Evolutionary conservation across 2,113 vertebrate species (phyloP), one percentile per base, ranked within the genome.

Genomic region (Cettia cetti): DNA sequence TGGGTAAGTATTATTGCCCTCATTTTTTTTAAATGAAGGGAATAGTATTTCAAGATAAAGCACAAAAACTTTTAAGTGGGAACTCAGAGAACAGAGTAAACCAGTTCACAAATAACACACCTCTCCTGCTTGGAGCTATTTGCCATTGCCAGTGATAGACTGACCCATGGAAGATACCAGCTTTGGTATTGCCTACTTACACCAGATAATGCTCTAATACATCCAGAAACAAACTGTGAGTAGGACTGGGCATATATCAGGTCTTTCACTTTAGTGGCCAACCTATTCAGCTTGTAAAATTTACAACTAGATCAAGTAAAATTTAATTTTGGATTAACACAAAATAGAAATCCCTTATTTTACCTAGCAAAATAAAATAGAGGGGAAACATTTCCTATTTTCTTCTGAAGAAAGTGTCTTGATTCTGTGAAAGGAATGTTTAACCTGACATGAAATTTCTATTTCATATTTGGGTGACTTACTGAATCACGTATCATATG

Each of bases 1-100:
- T 28, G 49, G 80, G 92, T 93, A 96, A 96, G 95, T 96, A 89
- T 83, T 90, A 52, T 64, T 94, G 80, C 40, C 85, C 57, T 88
- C 26, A 26, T 87, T 78, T 94, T 60, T 77, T 68, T 54, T 2
- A 27, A 82, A 86, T 78, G 28, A 45, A 86, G 39, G 59, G 56
- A 80, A n/a, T 37, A 83, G 9, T 68, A 78, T 66, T 66, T 26
- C 26, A 84, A 74, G 85, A 74, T 65, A 70, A 88, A 80, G 24
- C 56, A 71, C 45, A 33, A 52, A 60, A 83, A 47, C 3, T 28
- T 59, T 82, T 89, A 47, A 71, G 20, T 56, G 53, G 20, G 6
- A 39, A 37, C 21, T 93, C 26, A 60, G 76, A 50, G 30, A 74
- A 40, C 10, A 42, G 40, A 60, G 54, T 31, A 82, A 92, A 76